Conservation (phyloP, 2,888 invertebrate species). For the Polymixis lichenea region DNA sequence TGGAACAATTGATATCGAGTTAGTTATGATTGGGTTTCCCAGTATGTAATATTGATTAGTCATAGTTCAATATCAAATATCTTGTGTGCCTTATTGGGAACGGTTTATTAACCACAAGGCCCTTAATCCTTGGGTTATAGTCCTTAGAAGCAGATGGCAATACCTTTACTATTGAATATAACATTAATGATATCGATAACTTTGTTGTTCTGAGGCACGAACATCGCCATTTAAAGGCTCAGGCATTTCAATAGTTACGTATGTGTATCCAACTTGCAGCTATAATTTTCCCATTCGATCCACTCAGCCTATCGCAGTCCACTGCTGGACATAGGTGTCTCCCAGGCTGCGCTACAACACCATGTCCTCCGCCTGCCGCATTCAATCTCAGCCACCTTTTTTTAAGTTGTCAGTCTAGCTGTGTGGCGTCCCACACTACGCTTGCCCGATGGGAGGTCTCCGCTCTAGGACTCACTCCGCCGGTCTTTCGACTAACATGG, state of each 20-base stretch:
- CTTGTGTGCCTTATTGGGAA: conserved; percentile 19
- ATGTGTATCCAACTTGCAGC: neutral
- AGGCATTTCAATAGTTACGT: neutral
- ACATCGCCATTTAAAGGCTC: conserved; percentile 5
- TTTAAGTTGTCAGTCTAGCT: neutral
- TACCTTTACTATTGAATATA: neutral
- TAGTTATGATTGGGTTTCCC: conserved; percentile 50
- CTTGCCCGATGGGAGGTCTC: neutral
- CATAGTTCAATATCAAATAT: conserved; percentile 41
- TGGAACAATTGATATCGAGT: conserved; percentile 55
- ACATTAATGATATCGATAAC: conserved; percentile 1
- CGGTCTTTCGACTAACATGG: neutral
- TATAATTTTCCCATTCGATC: conserved; percentile 15
- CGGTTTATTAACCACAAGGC: conserved; percentile 38
- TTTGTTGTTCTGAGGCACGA: neutral
- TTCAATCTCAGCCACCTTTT: neutral
- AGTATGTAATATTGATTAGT: conserved; percentile 48
- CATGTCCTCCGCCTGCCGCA: neutral
- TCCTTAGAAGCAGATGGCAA: conserved; percentile 16
- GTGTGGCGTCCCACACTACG: neutral
- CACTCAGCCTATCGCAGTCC: too few species aligned
- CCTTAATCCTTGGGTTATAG: conserved; percentile 28
- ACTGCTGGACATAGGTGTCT: neutral
- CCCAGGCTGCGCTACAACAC: neutral
- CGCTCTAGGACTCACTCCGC: too few species aligned